Evolutionary conservation across 2,797 vertebrate species (phyloP).

Genomic region (Cossypha polioptera): DNA sequence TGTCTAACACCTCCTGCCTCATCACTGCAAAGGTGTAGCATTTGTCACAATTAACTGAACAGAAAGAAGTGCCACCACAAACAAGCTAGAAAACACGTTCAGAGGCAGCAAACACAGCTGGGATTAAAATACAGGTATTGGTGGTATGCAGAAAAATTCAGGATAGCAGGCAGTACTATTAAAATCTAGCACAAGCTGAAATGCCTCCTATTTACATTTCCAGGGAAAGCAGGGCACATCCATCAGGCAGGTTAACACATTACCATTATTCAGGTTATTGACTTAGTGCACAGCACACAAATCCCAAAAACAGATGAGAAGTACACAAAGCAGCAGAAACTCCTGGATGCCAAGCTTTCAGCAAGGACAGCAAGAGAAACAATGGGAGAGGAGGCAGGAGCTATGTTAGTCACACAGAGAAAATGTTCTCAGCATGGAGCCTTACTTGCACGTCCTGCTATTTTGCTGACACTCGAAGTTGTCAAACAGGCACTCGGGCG

Average conservation of each 20-base stretch:
- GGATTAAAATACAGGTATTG: neutral
- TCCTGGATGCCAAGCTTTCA: neutral
- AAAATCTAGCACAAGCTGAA: neutral
- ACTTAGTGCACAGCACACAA: neutral
- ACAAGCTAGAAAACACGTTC: neutral
- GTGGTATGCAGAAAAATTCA: neutral
- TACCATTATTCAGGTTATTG: neutral
- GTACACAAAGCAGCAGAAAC: neutral
- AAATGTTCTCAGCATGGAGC: neutral
- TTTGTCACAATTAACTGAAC: neutral
- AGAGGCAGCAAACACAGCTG: neutral
- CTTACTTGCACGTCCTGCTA: constrained; percentile 85
- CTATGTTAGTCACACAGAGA: constrained; percentile 16
- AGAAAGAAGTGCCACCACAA: neutral
- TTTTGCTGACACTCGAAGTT: constrained; percentile 86
- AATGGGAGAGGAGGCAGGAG: neutral
- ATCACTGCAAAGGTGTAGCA: neutral
- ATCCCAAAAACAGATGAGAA: neutral
- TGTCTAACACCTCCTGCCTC: neutral
- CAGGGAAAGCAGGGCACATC: neutral
- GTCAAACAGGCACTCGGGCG: constrained; percentile 84
- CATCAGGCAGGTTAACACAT: neutral
- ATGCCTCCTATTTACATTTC: neutral
- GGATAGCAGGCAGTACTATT: neutral
- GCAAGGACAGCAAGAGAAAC: neutral